Percentiles rank a stretch among this genome's conserved stretches.
These are phyloP conservation scores for Ginglymostoma cirratum DNA, from an alignment of 2,113 vertebrate genomes.

Conservation along the genomic window DNA sequence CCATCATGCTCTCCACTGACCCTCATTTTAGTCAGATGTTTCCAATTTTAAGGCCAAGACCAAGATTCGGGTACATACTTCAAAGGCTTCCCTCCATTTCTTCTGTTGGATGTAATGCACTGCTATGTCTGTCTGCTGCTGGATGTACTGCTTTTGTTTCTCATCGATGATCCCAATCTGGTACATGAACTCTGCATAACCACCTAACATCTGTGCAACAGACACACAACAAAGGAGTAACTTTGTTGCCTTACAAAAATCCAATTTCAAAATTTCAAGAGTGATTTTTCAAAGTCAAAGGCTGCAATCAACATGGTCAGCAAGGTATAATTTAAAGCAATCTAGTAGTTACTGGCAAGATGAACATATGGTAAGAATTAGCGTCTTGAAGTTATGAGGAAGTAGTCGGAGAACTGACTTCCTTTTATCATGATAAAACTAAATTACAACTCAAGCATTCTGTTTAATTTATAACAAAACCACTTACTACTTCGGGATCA, in stretches of 20 bases:
- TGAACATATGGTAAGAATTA: constrained; percentile 44
- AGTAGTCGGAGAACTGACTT: constrained; percentile 41
- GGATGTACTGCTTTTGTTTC: constrained; percentile 52
- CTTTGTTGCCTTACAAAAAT: constrained; percentile 28
- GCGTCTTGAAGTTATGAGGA: constrained; percentile 42
- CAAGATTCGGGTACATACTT: constrained; percentile 50
- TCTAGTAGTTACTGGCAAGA: constrained; percentile 27
- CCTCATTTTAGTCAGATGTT: constrained; percentile 48
- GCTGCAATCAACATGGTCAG: neutral
- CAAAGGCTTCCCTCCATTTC: constrained; percentile 65
- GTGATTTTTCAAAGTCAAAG: constrained; percentile 30
- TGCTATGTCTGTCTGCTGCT: constrained; percentile 54
- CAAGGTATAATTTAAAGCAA: constrained; percentile 35
- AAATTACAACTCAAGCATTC: constrained; percentile 41
- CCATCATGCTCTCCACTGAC: constrained; percentile 41
- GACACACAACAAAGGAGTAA: neutral
- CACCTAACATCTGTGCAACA: constrained; percentile 55
- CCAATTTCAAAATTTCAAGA: constrained; percentile 28
- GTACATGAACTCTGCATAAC: constrained; percentile 63
- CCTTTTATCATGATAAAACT: constrained; percentile 40
- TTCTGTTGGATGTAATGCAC: constrained; percentile 60
- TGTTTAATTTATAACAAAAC: constrained; percentile 40
- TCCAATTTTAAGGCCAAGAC: constrained; percentile 48
- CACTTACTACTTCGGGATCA: constrained; percentile 68
- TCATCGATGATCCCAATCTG: constrained; percentile 57